phyloP scores from a whole-genome alignment of 2,888 invertebrate species.

The Eustalomyia histrio region DNA sequence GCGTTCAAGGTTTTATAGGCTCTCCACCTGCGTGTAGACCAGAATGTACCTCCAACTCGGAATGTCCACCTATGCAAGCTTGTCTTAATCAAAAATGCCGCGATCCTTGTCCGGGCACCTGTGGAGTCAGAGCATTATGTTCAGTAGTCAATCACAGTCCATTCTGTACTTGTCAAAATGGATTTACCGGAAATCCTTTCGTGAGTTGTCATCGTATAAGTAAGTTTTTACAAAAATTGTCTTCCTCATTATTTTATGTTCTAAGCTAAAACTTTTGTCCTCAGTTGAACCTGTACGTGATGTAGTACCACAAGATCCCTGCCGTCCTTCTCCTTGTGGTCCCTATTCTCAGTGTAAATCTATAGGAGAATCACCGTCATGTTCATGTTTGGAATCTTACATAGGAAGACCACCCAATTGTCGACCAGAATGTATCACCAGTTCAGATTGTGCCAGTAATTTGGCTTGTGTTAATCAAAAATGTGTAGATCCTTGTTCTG shows the following conservation, averaged over 20 bases:
- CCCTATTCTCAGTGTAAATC: slow-evolving; percentile 87
- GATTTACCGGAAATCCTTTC: slow-evolving; percentile 88
- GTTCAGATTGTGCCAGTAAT: slow-evolving; percentile 85
- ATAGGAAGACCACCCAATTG: slow-evolving; percentile 88
- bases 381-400: slow-evolving; percentile 86
- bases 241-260: too few relatives aligned
- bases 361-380: slow-evolving; percentile 85
- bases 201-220: slow-evolving; percentile 83
- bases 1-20: slow-evolving; percentile 86
- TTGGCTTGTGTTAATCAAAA: slow-evolving; percentile 88
- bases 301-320: slow-evolving; percentile 83
- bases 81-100: slow-evolving; percentile 89
- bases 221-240: slow-evolving; percentile 68
- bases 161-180: slow-evolving; percentile 86
- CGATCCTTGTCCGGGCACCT: slow-evolving; percentile 91
- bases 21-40: slow-evolving; percentile 89
- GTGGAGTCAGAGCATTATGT: slow-evolving; percentile 87
- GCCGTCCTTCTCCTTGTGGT: slow-evolving; percentile 90
- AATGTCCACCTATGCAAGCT: slow-evolving; percentile 87
- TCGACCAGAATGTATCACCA: slow-evolving; percentile 89
- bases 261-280: background rate
- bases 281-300: slow-evolving; percentile 80
- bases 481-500: slow-evolving; percentile 87
- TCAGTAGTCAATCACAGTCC: slow-evolving; percentile 90
- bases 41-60: slow-evolving; percentile 87